Conservation (phyloP, 2,888 invertebrate species). For the Agrotis exclamationis region DNA sequence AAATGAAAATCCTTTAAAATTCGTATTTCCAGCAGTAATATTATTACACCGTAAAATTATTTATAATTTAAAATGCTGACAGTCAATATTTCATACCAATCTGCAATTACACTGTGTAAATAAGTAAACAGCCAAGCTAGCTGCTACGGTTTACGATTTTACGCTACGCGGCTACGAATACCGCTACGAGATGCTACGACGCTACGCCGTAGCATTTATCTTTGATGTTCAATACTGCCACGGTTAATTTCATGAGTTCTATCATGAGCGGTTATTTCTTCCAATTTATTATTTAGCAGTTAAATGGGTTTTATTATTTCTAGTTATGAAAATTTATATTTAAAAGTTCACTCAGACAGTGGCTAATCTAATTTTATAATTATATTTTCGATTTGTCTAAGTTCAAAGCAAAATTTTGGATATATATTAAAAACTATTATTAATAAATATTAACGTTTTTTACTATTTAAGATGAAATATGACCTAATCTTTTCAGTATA, state of each 20-base stretch:
- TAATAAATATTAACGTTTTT: too few relatives aligned
- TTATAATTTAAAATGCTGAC: background rate
- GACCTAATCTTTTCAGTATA: too few relatives aligned
- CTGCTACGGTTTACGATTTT: conserved; percentile 23
- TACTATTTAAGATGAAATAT: too few relatives aligned
- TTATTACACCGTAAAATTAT: background rate
- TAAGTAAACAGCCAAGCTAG: conserved; percentile 13
- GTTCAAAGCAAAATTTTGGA: too few relatives aligned
- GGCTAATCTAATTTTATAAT: background rate
- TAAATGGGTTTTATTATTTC: too few relatives aligned
- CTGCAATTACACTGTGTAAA: conserved; percentile 8
- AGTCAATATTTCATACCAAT: conserved; percentile 15
- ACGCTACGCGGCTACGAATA: conserved; percentile 48
- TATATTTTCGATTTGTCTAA: background rate
- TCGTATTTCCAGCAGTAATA: background rate
- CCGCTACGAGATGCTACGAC: conserved; percentile 48
- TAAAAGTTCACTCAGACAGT: background rate
- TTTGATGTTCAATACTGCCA: conserved; percentile 8
- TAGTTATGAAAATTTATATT: background rate
- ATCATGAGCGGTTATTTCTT: background rate
- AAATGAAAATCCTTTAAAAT: background rate
- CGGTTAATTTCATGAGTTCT: background rate
- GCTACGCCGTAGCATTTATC: conserved; percentile 32
- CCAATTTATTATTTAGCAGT: too few relatives aligned
- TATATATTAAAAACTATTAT: too few relatives aligned